Percentiles rank a stretch among this genome's conserved stretches.
phyloP scores from a whole-genome alignment of 2,113 vertebrate genomes.

The Romanogobio albipinnatus region DNA sequence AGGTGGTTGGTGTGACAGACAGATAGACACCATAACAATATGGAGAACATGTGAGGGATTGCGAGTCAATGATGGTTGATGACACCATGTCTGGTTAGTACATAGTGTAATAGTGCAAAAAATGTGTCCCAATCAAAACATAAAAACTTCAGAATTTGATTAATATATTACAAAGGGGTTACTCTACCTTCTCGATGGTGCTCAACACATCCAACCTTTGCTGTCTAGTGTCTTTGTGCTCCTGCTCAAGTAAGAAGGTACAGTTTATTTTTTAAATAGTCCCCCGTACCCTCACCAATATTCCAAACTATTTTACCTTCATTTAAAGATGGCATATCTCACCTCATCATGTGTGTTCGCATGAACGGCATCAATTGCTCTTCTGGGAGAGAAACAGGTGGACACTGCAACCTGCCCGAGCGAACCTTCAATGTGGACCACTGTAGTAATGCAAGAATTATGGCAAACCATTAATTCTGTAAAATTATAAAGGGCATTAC shows the following conservation, averaged over 20 bases:
- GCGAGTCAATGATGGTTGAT: neutral
- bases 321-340: slow-evolving; percentile 18
- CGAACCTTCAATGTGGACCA: slow-evolving; percentile 92
- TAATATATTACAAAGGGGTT: neutral
- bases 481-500: neutral
- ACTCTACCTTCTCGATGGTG: slow-evolving; percentile 85
- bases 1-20: too few relatives aligned
- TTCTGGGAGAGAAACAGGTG: slow-evolving; percentile 91
- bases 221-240: slow-evolving; percentile 77
- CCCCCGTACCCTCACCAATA: too few relatives aligned
- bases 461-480: neutral
- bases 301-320: neutral
- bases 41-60: too few relatives aligned
- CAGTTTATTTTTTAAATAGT: too few relatives aligned
- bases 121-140: neutral
- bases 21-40: too few relatives aligned
- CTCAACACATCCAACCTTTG: slow-evolving; percentile 82
- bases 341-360: slow-evolving; percentile 80
- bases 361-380: slow-evolving; percentile 89
- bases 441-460: slow-evolving; percentile 65
- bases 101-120: neutral
- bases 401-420: slow-evolving; percentile 93
- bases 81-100: neutral
- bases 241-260: slow-evolving; percentile 54
- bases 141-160: neutral